Base-by-base conservation (phyloP, 2,888 invertebrate species). In the Coelopa pilipes region DNA sequence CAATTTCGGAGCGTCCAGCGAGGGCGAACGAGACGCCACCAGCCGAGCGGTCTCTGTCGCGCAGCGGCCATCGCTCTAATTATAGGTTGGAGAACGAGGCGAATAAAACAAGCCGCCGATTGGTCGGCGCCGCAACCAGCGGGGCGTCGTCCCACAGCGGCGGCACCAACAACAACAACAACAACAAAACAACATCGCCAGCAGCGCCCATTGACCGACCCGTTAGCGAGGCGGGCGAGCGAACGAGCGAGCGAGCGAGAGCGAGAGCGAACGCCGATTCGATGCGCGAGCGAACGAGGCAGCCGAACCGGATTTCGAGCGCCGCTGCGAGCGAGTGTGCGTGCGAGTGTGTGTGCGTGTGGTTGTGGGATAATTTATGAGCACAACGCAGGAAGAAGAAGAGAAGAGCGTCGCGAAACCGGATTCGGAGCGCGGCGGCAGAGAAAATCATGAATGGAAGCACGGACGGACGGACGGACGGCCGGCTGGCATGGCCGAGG, bases 21-120 rank as follows among this genome's bases (percentile, higher is more conserved):
- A 63, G 34, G 34, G 45, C n/a, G 67, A 76, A 63, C 15, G 74
- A 45, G 55, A 46, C 17, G 74, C 10, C 5, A 1, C 60, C 13
- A 34, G 55, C 45, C 53, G 47, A 21, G 74, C 50, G 67, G 24
- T 79, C 79, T 78, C 81, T 63, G 70, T 82, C 74, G 74, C 77
- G 79, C 83, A 82, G 83, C 85, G 85, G 85, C 85, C 85, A 86
- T 85, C 84, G 85, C 85, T 81, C 77, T 86, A 85, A 85, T 85
- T 86, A 85, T 83, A 85, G 86, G 85, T 85, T 86, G 80, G 77
- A 34, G 71, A 50, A 60, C 24, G 46, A 49, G 21, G 57, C 45
- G 75, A 75, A 77, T 74, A 80, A 78, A 70, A 78, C 80, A 80
- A 76, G 47, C 21, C 57, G 76, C 65, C 79, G 80, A 85, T 85